Conservation (phyloP, 2,888 invertebrate genomes). For the Drosophila mimetica region DNA sequence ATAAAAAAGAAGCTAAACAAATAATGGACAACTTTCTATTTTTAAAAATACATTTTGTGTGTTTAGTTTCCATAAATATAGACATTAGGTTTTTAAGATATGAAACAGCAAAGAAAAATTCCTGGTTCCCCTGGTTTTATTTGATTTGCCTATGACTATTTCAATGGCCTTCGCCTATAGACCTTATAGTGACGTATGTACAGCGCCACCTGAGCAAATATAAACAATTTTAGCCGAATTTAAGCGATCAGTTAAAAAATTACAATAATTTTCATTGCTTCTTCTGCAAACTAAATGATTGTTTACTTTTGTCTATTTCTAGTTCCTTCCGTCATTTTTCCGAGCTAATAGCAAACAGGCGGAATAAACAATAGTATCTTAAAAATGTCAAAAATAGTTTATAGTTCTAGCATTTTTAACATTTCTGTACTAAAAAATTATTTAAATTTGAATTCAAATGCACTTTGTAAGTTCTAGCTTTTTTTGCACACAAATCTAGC, state of each 20-base stretch:
- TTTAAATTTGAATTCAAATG: too few relatives aligned
- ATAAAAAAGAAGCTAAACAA: not conserved
- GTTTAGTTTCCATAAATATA: not conserved
- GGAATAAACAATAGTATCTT: too few relatives aligned
- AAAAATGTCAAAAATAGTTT: too few relatives aligned
- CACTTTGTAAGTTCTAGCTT: not conserved
- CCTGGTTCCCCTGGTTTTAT: not conserved
- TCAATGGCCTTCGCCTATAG: not conserved
- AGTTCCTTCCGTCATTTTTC: too few relatives aligned
- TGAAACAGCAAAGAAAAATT: not conserved
- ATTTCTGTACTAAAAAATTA: too few relatives aligned
- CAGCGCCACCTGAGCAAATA: not conserved
- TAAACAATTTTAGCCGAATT: not conserved
- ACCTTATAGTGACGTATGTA: not conserved
- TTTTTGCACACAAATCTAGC: not conserved
- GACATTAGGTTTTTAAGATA: not conserved
- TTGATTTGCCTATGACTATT: not conserved
- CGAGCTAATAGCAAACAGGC: too few relatives aligned
- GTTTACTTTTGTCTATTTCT: too few relatives aligned
- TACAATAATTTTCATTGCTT: too few relatives aligned
- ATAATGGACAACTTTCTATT: not conserved
- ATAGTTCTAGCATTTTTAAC: too few relatives aligned
- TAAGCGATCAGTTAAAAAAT: too few relatives aligned
- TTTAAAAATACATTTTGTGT: not conserved
- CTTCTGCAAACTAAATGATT: too few relatives aligned